Base-by-base conservation (phyloP, 2,888 invertebrate species). In the Machimus rusticus region DNA sequence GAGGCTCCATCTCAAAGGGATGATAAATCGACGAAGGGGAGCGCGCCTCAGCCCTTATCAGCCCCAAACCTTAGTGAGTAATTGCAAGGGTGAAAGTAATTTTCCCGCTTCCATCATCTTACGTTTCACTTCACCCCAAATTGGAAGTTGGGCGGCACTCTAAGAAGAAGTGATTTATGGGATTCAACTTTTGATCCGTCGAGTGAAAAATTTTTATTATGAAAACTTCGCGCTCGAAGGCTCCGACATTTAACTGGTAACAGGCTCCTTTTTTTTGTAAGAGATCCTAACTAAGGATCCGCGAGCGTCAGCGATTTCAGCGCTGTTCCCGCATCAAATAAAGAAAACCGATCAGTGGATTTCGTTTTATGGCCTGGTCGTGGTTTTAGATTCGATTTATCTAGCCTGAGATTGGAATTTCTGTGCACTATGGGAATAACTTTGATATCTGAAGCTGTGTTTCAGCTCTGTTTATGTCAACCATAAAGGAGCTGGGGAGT, bases 131-230 rank as follows among this genome's bases (percentile, higher is more conserved):
- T 81, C 39, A 81, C 51, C 34, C 51, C 16, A 81, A 55, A 51
- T 51, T 46, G 55, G 55, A 55, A 81, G 51, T 81, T 81, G 19
- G 81, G 31, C 46, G 31, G 14, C 14, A 55, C 34, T 55, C n/a
- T 34, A 31, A 31, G 28, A 66, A 12, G 81, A 81, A 55, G 51
- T 81, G 81, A 81, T 81, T 81, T 81, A 81, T 81, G 81, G 51
- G 34, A 81, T 81, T 81, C 55, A 81, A 81, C 81, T 81, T 55
- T 81, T 81, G 81, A 81, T 81, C 79, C 79, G 37, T 55, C 81
- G 55, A 55, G 81, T 81, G 81, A 31, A 55, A 81, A 81, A 81
- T 81, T 81, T 81, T 81, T 81, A 81, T 81, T 81, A 81, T 81
- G 39, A 81, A 34, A 51, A 23, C 34, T 28, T 66, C 66, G 55